Conservation (phyloP, 2,113 vertebrate genomes). For the Pseudolaguvia tuberculata region DNA sequence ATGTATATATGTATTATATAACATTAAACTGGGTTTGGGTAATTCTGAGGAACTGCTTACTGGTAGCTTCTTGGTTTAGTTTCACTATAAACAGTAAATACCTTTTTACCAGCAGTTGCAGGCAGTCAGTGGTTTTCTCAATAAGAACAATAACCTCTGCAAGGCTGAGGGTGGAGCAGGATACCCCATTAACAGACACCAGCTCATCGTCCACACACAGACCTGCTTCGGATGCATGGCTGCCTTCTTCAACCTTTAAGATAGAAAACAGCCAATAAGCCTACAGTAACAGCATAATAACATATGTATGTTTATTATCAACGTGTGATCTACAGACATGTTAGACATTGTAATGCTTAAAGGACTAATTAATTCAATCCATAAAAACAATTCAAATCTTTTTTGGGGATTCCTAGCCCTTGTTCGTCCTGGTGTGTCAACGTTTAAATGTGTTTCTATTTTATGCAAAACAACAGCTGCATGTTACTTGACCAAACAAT, state of each 20-base stretch:
- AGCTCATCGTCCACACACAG: slow-evolving; percentile 85
- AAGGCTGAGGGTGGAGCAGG: slow-evolving; percentile 80
- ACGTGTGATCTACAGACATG: background rate
- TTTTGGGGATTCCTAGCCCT: slow-evolving; percentile 8
- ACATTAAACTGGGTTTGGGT: background rate
- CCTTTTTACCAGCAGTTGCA: slow-evolving; percentile 91
- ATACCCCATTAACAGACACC: slow-evolving; percentile 84
- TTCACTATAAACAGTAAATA: slow-evolving; percentile 55
- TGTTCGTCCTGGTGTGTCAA: slow-evolving; percentile 6
- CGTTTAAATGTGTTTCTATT: slow-evolving; percentile 15
- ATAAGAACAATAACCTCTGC: slow-evolving; percentile 76
- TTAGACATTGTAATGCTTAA: background rate
- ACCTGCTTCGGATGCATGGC: slow-evolving; percentile 78
- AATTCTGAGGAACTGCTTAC: background rate
- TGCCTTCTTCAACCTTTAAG: slow-evolving; percentile 65
- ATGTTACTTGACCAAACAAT: slow-evolving; percentile 37
- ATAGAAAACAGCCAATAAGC: slow-evolving; percentile 8
- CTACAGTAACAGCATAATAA: background rate
- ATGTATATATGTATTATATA: background rate
- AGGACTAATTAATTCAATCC: background rate
- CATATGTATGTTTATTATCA: background rate
- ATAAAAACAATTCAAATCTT: background rate
- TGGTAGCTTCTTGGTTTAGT: background rate
- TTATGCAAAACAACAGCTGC: slow-evolving; percentile 39
- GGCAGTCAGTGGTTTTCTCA: slow-evolving; percentile 73